Evolutionary conservation across 2,797 vertebrate genomes (phyloP).

Genomic region (Epinephelus malabaricus): DNA sequence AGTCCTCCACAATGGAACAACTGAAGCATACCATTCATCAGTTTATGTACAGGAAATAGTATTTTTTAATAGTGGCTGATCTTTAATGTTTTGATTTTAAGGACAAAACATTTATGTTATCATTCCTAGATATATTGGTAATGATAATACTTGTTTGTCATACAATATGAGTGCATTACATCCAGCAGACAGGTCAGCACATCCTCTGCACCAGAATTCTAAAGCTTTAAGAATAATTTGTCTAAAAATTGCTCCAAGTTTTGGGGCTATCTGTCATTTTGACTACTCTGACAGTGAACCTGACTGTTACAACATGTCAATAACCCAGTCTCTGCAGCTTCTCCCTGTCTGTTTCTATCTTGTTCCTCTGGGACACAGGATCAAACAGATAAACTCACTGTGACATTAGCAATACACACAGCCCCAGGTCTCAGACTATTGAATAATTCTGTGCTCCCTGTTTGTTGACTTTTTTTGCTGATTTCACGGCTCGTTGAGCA

Average conservation of each 20-base stretch:
- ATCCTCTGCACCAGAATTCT: background rate
- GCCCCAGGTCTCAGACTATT: slow-evolving; percentile 57
- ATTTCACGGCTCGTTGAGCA: slow-evolving; percentile 75
- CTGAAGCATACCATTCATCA: background rate
- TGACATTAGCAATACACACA: slow-evolving; percentile 64
- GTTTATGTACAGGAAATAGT: background rate
- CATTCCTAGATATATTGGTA: background rate
- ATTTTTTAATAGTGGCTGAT: too few species aligned
- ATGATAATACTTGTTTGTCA: background rate
- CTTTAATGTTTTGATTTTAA: background rate
- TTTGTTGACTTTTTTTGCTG: slow-evolving; percentile 68
- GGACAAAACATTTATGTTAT: background rate
- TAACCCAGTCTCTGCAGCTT: slow-evolving; percentile 12
- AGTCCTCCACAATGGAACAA: background rate
- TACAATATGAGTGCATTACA: background rate
- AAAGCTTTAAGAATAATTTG: slow-evolving; percentile 1
- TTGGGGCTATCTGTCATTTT: slow-evolving; percentile 33
- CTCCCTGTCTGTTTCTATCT: slow-evolving; percentile 28
- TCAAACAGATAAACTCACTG: slow-evolving; percentile 63
- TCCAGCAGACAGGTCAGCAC: background rate
- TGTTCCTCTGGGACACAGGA: slow-evolving; percentile 51
- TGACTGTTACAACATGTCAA: slow-evolving; percentile 34
- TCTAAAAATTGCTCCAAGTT: background rate
- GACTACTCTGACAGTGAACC: slow-evolving; percentile 19
- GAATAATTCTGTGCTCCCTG: slow-evolving; percentile 66